Evolutionary conservation across 2,888 invertebrate genomes (phyloP), one percentile per base, ranked within the genome.

Genomic region (Drosophila formosana): DNA sequence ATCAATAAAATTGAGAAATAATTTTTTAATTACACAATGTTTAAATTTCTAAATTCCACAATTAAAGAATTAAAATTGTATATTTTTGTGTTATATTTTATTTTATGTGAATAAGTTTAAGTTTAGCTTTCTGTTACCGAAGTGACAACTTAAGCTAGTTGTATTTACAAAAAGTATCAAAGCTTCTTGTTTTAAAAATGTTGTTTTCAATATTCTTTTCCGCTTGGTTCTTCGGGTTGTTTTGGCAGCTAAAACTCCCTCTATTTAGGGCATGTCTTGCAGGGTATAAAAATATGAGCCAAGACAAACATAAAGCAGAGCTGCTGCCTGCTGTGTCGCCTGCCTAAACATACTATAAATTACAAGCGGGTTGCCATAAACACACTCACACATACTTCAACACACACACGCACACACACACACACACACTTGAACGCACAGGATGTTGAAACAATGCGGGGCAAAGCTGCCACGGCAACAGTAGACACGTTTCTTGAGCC

Each of bases 401-500:
- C 57, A 66, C 56, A 63, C 62, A 32, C 67, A 28, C 32, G 45
- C 70, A 30, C 45, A 46, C 60, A 67, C 74, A 34, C 58, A 51
- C 55, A 63, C 43, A 28, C 25, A 46, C 37, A 68, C 76, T 71
- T 47, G 66, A 76, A 53, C 50, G 72, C 69, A 77, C 79, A 81
- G 78, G 79, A 82, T 82, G 79, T 81, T 75, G 67, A 81, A 78
- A 78, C 82, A 78, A 78, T 69, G 60, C 25, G 11, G 49, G 11
- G 49, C 34, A 61, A 32, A 50, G 45, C 45, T 49, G 60, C 55
- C 55, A 75, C 32, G 72, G 77, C 64, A 70, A 66, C 64, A 73
- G 64, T 61, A 67, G 76, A 80, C 77, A 82, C 73, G 79, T 73
- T 80, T 76, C 77, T 76, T 80, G 66, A 73, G 75, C 80, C 68